A percentile compares a stretch with the other conserved stretches of the same genome.
Evolutionary conservation across 2,888 invertebrate genomes (phyloP).

Genomic region (Linnaemya vulpina): DNA sequence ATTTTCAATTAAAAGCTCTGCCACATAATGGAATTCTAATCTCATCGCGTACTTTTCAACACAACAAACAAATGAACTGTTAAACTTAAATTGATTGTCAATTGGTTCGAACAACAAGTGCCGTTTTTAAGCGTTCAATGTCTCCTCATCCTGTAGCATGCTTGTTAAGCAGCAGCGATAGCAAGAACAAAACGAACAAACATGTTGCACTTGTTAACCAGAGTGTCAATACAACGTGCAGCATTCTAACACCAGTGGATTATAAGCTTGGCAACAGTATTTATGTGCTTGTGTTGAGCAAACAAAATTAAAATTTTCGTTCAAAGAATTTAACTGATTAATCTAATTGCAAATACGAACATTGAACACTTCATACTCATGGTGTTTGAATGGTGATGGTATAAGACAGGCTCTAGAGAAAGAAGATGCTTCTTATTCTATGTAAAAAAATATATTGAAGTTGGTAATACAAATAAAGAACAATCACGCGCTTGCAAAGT

Average conservation of each 20-base stretch:
- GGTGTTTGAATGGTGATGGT: background rate
- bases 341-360: constrained; percentile 29
- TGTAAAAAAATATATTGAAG: background rate
- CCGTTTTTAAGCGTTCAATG: constrained; percentile 44
- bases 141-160: constrained; percentile 31
- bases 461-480: background rate
- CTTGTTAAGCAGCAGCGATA: constrained; percentile 6
- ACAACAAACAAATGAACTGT: constrained; percentile 34
- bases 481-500: too few relatives aligned
- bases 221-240: constrained; percentile 54
- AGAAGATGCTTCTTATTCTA: background rate
- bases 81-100: constrained; percentile 62
- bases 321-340: constrained; percentile 36
- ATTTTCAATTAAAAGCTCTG: constrained; percentile 48
- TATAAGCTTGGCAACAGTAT: background rate
- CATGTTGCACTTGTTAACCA: constrained; percentile 42
- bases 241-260: constrained; percentile 30
- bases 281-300: background rate
- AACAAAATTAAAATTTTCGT: constrained; percentile 36
- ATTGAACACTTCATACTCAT: background rate
- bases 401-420: background rate
- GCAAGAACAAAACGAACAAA: background rate
- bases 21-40: constrained; percentile 24
- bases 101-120: constrained; percentile 64
- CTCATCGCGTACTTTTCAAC: constrained; percentile 8